Evolutionary conservation across 2,797 vertebrate species (phyloP).

Genomic region (Urocyon cinereoargenteus): DNA sequence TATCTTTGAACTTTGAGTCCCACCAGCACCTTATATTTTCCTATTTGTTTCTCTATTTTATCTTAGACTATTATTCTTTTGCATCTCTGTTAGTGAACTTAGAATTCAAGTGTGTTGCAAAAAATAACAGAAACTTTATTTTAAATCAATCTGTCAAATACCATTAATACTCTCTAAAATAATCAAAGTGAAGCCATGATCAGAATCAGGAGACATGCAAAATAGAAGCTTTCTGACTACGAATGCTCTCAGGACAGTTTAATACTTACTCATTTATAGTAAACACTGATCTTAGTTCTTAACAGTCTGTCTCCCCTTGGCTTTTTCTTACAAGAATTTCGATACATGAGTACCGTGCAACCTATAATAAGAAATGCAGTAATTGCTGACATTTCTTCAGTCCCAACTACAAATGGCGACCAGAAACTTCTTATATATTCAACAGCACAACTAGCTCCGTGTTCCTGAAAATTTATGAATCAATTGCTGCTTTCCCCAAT

Average conservation of each 20-base stretch:
- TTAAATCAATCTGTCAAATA: slow-evolving; percentile 21
- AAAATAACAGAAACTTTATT: slow-evolving; percentile 30
- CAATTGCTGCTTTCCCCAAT: neutral
- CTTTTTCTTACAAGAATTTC: slow-evolving; percentile 9
- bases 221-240: neutral
- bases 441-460: neutral
- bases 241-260: neutral
- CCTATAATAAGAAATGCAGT: neutral
- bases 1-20: neutral
- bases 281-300: neutral
- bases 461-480: slow-evolving; percentile 25
- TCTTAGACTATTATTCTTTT: neutral
- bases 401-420: neutral
- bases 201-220: neutral
- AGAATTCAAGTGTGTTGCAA: slow-evolving; percentile 3
- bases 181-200: slow-evolving; percentile 9
- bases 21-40: neutral
- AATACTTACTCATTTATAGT: neutral
- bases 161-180: neutral
- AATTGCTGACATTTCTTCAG: neutral
- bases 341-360: neutral
- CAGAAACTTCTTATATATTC: slow-evolving; percentile 24
- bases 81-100: slow-evolving; percentile 36
- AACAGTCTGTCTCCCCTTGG: neutral
- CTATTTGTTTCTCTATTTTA: slow-evolving; percentile 18